Evolutionary conservation across 2,113 vertebrate genomes (phyloP), one percentile per base, ranked within the genome.

Genomic region (Cyprinodon variegatus): DNA sequence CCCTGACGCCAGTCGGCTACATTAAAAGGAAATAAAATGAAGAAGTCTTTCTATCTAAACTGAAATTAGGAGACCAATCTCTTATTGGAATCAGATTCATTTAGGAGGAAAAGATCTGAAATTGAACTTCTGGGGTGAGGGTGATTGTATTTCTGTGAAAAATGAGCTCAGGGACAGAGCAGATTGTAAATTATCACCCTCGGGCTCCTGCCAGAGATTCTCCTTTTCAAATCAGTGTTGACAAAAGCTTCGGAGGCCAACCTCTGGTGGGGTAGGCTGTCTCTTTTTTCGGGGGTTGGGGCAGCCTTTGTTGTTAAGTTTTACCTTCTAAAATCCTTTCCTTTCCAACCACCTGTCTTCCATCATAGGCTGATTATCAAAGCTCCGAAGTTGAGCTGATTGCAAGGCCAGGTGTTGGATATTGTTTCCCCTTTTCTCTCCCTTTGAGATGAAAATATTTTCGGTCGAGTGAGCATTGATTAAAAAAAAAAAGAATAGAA

Each of bases 231-330:
- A 87, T 85, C 65, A 48, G 43, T 61, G 65, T 83, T 77, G 67
- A 91, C 89, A 92, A 90, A 91, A 63, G 68, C 75, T 68, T 57
- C 0, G 17, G 64, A 81, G 83, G 64, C 61, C 11, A n/a, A 45
- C 74, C 76, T 85, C 72, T 84, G 74, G 73, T 76, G 45, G 70
- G 63, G 75, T 46, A 65, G 63, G 73, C 66, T 40, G 53, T 70
- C 69, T 50, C 65, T 11, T 68, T 13, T 29, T 67, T 59, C n/a
- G 22, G 68, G 39, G 61, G 60, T 40, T 41, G 43, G 66, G 3
- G 17, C 22, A 41, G 53, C 60, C 76, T 88, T 90, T 92, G 85
- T 89, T 89, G 83, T 85, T 83, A 86, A 81, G 81, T 85, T 78
- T 77, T 59, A 40, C 79, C 65, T 89, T 86, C 89, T 84, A 79